Conservation (phyloP, 2,113 vertebrate species). For the Podocnemis expansa region DNA sequence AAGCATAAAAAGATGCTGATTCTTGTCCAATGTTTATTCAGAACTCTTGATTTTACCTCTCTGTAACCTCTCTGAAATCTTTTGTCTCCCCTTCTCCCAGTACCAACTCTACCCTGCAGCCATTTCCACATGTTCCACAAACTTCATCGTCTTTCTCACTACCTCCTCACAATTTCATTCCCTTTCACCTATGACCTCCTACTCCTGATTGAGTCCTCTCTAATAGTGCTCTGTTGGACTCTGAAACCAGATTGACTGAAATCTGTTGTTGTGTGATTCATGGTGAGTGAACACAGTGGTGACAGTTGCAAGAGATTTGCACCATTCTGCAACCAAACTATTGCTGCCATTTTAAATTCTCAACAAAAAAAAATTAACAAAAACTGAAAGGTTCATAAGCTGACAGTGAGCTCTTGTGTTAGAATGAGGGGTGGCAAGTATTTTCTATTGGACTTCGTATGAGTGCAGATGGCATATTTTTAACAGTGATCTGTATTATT, state of each 20-base stretch:
- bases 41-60: not conserved
- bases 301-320: not conserved
- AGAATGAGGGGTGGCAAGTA: not conserved
- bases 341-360: not conserved
- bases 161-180: not conserved
- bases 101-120: not conserved
- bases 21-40: not conserved
- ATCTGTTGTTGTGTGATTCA: not conserved
- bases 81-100: not conserved
- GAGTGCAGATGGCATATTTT: not conserved
- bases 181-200: not conserved
- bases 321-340: not conserved
- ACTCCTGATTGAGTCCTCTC: not conserved
- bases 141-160: not conserved
- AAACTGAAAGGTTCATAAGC: not conserved
- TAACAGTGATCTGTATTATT: not conserved
- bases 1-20: accelerated
- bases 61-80: not conserved
- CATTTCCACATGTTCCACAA: not conserved
- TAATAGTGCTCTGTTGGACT: not conserved
- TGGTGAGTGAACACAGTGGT: not conserved
- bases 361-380: not conserved
- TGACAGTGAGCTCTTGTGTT: accelerated
- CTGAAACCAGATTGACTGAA: not conserved
- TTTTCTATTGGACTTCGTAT: not conserved